A percentile compares a stretch with the other conserved stretches of the same genome.
Evolutionary conservation across 2,113 vertebrate genomes (phyloP).

Genomic region (Eublepharis macularius): DNA sequence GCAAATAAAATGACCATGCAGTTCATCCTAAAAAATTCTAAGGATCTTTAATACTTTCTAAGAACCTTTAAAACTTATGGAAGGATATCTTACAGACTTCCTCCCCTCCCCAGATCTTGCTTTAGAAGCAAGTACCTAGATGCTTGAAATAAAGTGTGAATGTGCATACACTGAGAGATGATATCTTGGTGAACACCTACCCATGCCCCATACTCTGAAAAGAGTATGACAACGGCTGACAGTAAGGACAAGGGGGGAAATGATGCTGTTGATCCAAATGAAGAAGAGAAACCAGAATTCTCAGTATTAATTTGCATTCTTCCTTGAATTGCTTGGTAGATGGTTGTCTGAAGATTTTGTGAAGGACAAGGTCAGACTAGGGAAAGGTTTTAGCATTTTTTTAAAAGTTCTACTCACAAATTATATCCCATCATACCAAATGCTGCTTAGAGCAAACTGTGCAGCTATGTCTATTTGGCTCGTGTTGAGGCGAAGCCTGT

Average conservation of each 20-base stretch:
- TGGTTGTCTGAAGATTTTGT: background rate
- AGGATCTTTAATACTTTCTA: too few species aligned
- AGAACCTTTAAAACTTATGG: background rate
- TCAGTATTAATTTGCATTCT: background rate
- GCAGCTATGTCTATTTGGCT: background rate
- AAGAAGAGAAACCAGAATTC: background rate
- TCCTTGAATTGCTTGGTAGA: background rate
- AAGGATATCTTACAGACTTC: background rate
- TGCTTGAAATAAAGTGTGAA: background rate
- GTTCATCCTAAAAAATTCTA: too few species aligned
- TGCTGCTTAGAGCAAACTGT: constrained; percentile 4
- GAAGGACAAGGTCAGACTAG: background rate
- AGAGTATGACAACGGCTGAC: background rate
- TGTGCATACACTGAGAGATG: background rate
- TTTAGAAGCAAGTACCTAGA: background rate
- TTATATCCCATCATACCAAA: background rate
- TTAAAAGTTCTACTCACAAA: background rate
- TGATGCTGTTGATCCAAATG: background rate
- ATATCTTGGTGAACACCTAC: too few species aligned
- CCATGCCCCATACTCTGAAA: too few species aligned
- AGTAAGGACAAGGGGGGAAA: background rate
- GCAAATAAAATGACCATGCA: too few species aligned
- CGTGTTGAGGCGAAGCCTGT: background rate
- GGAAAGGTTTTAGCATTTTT: background rate
- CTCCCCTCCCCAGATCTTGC: background rate